phyloP scores from a whole-genome alignment of 2,888 invertebrate species.

The Baronia brevicornis region DNA sequence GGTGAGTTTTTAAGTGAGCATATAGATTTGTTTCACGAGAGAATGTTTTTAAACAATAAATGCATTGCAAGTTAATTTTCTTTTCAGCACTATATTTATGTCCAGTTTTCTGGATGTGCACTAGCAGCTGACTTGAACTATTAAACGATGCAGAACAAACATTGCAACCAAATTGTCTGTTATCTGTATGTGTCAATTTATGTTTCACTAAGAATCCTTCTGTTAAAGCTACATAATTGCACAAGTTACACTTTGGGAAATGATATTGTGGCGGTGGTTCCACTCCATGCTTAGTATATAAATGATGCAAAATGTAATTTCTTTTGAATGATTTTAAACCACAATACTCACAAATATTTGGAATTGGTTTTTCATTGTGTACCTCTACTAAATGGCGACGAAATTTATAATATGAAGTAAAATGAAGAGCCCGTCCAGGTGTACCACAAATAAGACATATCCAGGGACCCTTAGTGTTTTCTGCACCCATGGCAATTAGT shows the following conservation, averaged over 20 bases:
- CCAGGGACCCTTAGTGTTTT: conserved; percentile 85
- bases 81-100: conserved; percentile 63
- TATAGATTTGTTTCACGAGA: conserved; percentile 81
- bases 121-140: conserved; percentile 48
- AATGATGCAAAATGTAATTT: conserved; percentile 84
- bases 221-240: conserved; percentile 85
- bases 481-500: conserved; percentile 76
- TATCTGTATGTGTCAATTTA: conserved; percentile 76
- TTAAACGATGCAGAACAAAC: conserved; percentile 74
- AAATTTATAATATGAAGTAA: conserved; percentile 86
- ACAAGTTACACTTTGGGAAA: conserved; percentile 87
- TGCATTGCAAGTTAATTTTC: conserved; percentile 75
- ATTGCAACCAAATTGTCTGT: conserved; percentile 65
- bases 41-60: conserved; percentile 85
- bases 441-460: conserved; percentile 85
- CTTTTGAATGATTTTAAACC: conserved; percentile 84
- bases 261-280: conserved; percentile 80
- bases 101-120: conserved; percentile 75
- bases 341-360: conserved; percentile 88
- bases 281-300: conserved; percentile 86
- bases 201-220: conserved; percentile 82
- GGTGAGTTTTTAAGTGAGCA: conserved; percentile 80
- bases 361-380: conserved; percentile 85
- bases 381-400: conserved; percentile 87
- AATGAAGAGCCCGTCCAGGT: conserved; percentile 80